Evolutionary conservation across 2,888 invertebrate species (phyloP), one percentile per base, ranked within the genome.

Genomic region (Homarus gammarus): DNA sequence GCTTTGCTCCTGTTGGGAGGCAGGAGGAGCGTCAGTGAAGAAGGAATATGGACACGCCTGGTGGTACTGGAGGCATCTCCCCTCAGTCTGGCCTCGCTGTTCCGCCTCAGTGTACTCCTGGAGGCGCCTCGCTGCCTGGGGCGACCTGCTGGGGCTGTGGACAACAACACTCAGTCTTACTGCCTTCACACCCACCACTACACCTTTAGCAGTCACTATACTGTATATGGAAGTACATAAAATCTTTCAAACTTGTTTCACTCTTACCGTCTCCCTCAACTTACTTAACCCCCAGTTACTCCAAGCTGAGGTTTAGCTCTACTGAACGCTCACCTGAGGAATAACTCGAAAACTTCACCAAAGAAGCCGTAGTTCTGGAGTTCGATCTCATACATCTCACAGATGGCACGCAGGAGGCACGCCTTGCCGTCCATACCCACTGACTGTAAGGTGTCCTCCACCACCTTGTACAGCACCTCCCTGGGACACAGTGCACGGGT

Each of bases 391-490:
- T 97, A 97, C 68, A 97, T 96, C 94, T 97, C 97, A 93, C 97
- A 97, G 91, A 97, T 97, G 0, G 97, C 96, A 92, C 97, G 95
- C 79, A 97, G 94, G 0, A 97, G 94, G 93, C 97, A 97, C 2
- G 97, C 97, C 93, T 96, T 96, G 40, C 97, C 97, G 92, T 97
- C 95, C 94, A 97, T 94, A 0, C 97, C 97, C 92, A 97, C 96
- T 92, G 96, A 97, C 72, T 96, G 95, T 82, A 97, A 94, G 93
- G 97, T 95, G 93, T 97, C 97, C 93, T 97, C 97, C 0, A 97
- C 95, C 10, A 96, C 95, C 1, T 96, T 96, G 92, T 97, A 97
- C 87, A 97, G 94, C 88, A 97, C 93, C 0, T 97, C 97, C 93
- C 97, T 95, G 18, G 78, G 56, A 5, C 31, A 56, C 36, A 22